Percentiles rank a stretch among this genome's conserved stretches.
phyloP scores from a whole-genome alignment of 2,113 vertebrate species.

The Sylvicapra grimmia region DNA sequence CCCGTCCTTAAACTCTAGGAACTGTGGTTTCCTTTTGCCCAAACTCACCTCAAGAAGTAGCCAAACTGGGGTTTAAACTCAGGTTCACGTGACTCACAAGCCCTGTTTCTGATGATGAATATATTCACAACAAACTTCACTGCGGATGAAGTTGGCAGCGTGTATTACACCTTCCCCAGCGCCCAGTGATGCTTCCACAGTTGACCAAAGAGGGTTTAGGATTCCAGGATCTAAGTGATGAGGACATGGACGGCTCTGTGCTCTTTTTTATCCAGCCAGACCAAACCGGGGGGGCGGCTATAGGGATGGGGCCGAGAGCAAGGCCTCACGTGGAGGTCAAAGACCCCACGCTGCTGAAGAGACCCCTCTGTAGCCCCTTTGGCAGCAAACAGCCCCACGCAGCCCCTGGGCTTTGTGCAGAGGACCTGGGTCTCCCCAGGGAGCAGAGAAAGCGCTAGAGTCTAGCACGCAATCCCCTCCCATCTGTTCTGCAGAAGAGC shows the following conservation, averaged over 20 bases:
- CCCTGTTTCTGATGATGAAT: neutral
- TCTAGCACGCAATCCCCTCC: neutral
- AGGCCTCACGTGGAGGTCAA: neutral
- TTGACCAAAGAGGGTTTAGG: neutral
- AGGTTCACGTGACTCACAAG: neutral
- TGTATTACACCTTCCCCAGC: neutral
- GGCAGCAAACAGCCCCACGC: accelerated
- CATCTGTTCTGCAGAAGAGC: neutral
- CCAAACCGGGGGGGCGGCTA: neutral
- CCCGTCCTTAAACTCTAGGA: neutral
- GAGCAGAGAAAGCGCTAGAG: neutral
- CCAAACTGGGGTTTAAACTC: neutral
- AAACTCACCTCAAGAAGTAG: neutral
- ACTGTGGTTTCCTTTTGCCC: neutral
- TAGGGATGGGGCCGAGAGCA: neutral
- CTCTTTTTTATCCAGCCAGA: neutral
- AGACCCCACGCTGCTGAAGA: accelerated
- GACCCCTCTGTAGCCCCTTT: neutral
- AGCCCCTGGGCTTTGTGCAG: no score
- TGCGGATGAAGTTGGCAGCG: neutral
- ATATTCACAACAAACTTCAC: neutral
- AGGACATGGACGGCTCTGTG: neutral
- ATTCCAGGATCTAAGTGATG: neutral
- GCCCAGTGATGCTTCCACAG: neutral
- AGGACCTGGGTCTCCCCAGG: neutral